Conservation (phyloP, 2,113 vertebrate species). For the Capra hircus region DNA sequence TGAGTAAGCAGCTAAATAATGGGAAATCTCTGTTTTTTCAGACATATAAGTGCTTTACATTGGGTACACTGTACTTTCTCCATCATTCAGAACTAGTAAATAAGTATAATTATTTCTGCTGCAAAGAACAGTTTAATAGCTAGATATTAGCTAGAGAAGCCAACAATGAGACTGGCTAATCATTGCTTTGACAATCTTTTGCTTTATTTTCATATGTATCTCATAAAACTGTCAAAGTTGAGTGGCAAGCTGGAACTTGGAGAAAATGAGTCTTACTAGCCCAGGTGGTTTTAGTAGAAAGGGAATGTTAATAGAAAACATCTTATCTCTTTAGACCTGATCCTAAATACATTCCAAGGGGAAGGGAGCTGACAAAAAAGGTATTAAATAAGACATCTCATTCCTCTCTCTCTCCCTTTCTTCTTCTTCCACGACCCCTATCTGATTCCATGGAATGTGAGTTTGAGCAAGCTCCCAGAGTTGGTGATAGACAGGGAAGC, state of each 20-base stretch:
- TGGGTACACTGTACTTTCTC: slow-evolving; percentile 29
- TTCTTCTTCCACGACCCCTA: neutral
- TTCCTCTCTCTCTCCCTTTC: neutral
- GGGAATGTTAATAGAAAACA: slow-evolving; percentile 12
- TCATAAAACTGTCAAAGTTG: slow-evolving; percentile 45
- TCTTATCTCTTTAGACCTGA: slow-evolving; percentile 19
- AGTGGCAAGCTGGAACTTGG: slow-evolving; percentile 8
- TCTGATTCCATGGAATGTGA: neutral
- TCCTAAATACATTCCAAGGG: neutral
- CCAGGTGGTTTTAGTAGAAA: neutral
- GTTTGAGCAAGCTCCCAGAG: neutral
- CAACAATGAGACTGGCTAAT: slow-evolving; percentile 21
- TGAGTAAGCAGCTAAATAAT: neutral
- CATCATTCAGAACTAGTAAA: slow-evolving; percentile 32
- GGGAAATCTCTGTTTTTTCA: slow-evolving; percentile 44
- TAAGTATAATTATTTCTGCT: slow-evolving; percentile 44
- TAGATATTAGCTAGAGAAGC: slow-evolving; percentile 30
- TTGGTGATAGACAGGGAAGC: neutral
- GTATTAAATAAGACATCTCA: neutral
- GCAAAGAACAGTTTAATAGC: slow-evolving; percentile 44
- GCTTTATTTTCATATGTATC: slow-evolving; percentile 32
- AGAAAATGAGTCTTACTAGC: slow-evolving; percentile 30
- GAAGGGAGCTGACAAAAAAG: neutral
- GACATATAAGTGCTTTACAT: neutral
- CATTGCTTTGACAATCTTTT: slow-evolving; percentile 36